Percentiles rank a stretch among this genome's conserved stretches.
phyloP scores from a whole-genome alignment of 2,888 invertebrate species.

The Cryptocephalus moraei region DNA sequence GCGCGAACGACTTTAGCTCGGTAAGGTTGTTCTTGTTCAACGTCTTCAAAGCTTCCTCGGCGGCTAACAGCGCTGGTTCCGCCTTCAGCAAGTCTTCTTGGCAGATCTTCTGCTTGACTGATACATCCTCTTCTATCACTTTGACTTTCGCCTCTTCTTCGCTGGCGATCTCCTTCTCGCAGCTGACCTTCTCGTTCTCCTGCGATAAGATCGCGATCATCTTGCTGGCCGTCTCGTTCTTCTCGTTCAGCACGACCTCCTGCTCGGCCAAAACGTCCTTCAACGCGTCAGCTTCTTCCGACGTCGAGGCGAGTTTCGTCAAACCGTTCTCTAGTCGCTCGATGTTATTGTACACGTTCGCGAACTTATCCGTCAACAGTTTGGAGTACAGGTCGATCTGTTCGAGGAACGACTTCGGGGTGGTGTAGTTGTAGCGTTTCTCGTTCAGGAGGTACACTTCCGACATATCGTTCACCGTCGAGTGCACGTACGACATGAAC shows the following conservation, averaged over 20 bases:
- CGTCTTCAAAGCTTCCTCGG: conserved; percentile 84
- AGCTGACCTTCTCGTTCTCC: conserved; percentile 85
- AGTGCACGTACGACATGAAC: conserved; percentile 88
- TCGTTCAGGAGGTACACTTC: conserved; percentile 72
- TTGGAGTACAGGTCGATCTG: conserved; percentile 77
- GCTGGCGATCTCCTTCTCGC: conserved; percentile 69
- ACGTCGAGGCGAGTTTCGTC: conserved; percentile 76
- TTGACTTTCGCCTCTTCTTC: conserved; percentile 88
- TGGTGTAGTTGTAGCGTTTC: conserved; percentile 88
- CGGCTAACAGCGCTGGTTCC: conserved; percentile 82
- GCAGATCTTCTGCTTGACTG: conserved; percentile 74
- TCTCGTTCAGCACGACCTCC: conserved; percentile 64
- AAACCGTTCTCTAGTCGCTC: conserved; percentile 76
- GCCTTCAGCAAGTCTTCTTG: conserved; percentile 84
- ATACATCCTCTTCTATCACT: conserved; percentile 79
- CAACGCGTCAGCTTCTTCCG: conserved; percentile 73
- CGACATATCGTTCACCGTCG: conserved; percentile 79
- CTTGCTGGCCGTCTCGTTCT: conserved; percentile 83
- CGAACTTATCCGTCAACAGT: conserved; percentile 55
- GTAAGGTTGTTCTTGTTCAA: conserved; percentile 89
- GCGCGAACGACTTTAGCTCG: conserved; percentile 87
- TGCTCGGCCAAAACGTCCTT: conserved; percentile 60
- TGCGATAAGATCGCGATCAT: conserved; percentile 77
- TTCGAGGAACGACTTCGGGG: conserved; percentile 91
- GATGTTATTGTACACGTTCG: conserved; percentile 65